Evolutionary conservation across 2,113 vertebrate species (phyloP).

Genomic region (Eulemur macaco): DNA sequence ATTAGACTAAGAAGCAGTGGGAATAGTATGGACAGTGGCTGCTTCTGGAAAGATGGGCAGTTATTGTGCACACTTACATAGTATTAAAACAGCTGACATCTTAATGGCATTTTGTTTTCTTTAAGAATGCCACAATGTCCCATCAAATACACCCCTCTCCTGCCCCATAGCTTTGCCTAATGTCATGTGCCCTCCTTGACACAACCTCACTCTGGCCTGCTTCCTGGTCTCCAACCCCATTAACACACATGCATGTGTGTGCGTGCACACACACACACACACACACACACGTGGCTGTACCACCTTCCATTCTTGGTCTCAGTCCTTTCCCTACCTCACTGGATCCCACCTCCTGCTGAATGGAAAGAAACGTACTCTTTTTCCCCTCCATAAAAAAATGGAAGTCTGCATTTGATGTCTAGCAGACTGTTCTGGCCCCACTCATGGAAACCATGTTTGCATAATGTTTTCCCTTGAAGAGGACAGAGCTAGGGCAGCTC

Average conservation of each 20-base stretch:
- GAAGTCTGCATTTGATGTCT: not conserved
- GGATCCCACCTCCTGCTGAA: not conserved
- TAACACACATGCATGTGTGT: not conserved
- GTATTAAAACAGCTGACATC: not conserved
- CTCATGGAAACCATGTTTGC: not conserved
- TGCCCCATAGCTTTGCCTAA: not conserved
- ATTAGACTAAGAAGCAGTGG: not conserved
- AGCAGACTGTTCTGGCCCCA: not conserved
- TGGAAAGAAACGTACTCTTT: not conserved
- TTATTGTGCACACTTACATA: not conserved
- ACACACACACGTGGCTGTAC: not conserved
- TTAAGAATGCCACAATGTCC: not conserved
- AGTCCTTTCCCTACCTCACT: not conserved
- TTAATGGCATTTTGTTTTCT: not conserved
- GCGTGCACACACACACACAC: not conserved
- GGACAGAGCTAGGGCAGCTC: not conserved
- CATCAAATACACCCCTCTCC: not conserved
- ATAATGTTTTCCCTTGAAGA: constrained; percentile 28
- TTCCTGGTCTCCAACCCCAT: not conserved
- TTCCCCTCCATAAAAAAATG: not conserved
- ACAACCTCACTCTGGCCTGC: not conserved
- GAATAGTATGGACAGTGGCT: not conserved
- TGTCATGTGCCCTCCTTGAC: not conserved
- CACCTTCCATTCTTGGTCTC: not conserved
- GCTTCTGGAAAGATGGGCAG: not conserved